phyloP scores from a whole-genome alignment of 2,888 invertebrate genomes.

The Dicranocentrus wangi region DNA sequence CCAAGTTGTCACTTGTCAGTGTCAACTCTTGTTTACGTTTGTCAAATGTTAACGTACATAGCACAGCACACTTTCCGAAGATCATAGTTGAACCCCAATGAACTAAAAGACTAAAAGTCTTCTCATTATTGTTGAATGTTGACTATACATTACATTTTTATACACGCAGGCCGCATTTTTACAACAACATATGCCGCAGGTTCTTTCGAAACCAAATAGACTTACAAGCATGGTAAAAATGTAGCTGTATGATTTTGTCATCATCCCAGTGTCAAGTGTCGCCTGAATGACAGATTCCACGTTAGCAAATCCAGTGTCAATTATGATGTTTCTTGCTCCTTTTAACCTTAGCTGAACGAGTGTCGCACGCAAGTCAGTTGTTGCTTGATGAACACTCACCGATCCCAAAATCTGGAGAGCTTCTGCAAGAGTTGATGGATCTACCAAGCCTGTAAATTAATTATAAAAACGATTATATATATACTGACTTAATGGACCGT shows the following conservation, averaged over 20 bases:
- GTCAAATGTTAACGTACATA: too few species aligned
- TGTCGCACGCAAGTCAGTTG: constrained; percentile 69
- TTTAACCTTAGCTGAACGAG: constrained; percentile 70
- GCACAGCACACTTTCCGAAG: too few species aligned
- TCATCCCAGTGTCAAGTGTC: constrained; percentile 72
- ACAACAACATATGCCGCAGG: too few species aligned
- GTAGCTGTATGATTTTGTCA: constrained; percentile 72
- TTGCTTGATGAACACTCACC: constrained; percentile 69
- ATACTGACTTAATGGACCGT: neutral
- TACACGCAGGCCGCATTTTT: too few species aligned
- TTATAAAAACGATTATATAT: neutral
- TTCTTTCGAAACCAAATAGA: too few species aligned
- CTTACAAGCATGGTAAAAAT: constrained; percentile 72
- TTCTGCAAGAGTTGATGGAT: constrained; percentile 71
- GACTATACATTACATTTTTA: too few species aligned
- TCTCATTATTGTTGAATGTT: too few species aligned
- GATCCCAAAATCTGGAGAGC: constrained; percentile 68
- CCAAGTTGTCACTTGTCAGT: constrained; percentile 23
- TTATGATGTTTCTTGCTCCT: constrained; percentile 71
- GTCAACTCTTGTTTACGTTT: constrained; percentile 32
- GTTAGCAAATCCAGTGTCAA: constrained; percentile 70
- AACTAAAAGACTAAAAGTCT: too few species aligned
- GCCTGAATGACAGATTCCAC: constrained; percentile 71
- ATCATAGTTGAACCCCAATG: too few species aligned
- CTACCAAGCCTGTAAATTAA: constrained; percentile 69